Conservation (phyloP, 2,888 invertebrate species). For the Aphelenchoides bicaudatus region DNA sequence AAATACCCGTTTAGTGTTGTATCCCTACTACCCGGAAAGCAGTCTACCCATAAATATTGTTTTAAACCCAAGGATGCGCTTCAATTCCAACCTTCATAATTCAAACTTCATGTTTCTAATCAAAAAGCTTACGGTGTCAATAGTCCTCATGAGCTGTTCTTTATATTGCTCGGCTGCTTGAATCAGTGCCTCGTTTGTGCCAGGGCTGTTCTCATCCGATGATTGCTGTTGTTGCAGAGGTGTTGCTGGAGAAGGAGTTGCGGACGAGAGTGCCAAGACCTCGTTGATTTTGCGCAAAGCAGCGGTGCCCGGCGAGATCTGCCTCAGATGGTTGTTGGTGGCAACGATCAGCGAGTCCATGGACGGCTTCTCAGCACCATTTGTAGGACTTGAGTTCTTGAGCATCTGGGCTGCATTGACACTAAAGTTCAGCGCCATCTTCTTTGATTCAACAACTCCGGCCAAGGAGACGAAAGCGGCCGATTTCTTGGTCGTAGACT, state of each 20-base stretch:
- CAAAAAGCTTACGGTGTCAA: conserved; percentile 55
- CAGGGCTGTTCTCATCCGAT: background rate
- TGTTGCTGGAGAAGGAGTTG: background rate
- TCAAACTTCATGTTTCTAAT: no score
- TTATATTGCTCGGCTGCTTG: conserved; percentile 50
- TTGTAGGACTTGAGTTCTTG: no score
- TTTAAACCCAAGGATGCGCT: no score
- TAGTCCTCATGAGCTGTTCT: conserved; percentile 43
- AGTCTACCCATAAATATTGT: no score
- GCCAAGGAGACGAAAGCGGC: no score
- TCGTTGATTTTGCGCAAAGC: background rate
- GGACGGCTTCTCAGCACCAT: no score
- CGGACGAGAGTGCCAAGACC: background rate
- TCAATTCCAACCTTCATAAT: no score
- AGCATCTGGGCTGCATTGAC: background rate
- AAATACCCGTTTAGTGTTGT: no score
- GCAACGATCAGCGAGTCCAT: background rate
- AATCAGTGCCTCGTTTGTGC: no score
- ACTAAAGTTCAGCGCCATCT: background rate
- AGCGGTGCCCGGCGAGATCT: conserved; percentile 1
- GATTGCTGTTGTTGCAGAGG: background rate
- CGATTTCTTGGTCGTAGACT: no score
- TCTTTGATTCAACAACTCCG: background rate
- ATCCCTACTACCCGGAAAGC: no score
- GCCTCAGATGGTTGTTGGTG: background rate